Conservation (phyloP, 37 sponge, comb jelly and placozoan species). For the Diacarnus erythraeanus region DNA sequence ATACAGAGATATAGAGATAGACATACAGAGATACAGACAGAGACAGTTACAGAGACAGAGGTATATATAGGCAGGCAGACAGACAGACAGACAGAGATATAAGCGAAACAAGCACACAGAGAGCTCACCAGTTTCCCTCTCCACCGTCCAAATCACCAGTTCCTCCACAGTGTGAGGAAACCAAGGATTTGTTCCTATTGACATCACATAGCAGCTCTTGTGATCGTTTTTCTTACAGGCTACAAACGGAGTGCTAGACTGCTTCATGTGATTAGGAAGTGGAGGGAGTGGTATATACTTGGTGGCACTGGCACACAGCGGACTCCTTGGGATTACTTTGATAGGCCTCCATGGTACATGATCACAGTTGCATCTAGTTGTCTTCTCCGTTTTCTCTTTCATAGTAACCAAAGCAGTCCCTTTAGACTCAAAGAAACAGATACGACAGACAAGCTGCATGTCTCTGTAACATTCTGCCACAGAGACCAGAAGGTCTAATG, state of each 20-base stretch:
- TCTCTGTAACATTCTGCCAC: conserved; percentile 45
- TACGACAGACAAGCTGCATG: conserved; percentile 36
- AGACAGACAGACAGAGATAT: conserved; percentile 1
- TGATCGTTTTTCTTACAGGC: conserved; percentile 53
- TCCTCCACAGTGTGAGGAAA: conserved; percentile 81
- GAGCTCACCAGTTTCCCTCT: conserved; percentile 61
- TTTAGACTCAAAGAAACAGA: conserved; percentile 48
- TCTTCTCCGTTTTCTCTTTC: background rate
- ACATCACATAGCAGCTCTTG: conserved; percentile 32
- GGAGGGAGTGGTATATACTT: conserved; percentile 41
- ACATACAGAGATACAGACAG: conserved; percentile 18
- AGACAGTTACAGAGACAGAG: conserved; percentile 23
- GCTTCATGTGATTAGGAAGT: conserved; percentile 55
- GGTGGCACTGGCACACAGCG: conserved; percentile 31
- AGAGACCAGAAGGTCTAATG: conserved; percentile 24
- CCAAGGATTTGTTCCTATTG: conserved; percentile 52
- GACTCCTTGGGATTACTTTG: conserved; percentile 41
- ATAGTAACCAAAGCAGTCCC: background rate
- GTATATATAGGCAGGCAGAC: background rate
- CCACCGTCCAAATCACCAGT: conserved; percentile 76
- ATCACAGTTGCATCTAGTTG: conserved; percentile 11
- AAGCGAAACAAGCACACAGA: background rate
- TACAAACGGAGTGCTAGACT: conserved; percentile 18
- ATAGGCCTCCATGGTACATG: conserved; percentile 45
- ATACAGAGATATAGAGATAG: conserved; percentile 3